A percentile compares a stretch with the other conserved stretches of the same genome.
Conservation (phyloP, 2,888 invertebrate species). For the Nephrocerus scutellatus region DNA sequence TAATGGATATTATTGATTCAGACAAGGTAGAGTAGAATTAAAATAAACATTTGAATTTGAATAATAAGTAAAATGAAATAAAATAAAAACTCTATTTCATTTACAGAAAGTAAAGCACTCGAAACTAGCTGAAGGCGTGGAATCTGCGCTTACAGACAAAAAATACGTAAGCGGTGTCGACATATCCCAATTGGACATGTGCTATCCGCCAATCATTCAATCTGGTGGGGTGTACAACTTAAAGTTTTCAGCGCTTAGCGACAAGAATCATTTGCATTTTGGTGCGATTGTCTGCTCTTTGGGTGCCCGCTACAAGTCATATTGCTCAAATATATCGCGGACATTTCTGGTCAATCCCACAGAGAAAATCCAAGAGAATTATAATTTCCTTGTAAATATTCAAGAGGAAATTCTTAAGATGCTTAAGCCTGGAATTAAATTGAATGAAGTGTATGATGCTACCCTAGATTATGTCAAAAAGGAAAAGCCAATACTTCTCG, state of each 20-base stretch:
- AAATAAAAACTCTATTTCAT: slow-evolving; percentile 9
- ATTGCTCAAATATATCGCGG: slow-evolving; percentile 95
- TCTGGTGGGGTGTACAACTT: slow-evolving; percentile 96
- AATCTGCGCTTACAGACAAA: slow-evolving; percentile 87
- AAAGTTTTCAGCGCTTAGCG: slow-evolving; percentile 92
- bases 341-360: slow-evolving; percentile 94
- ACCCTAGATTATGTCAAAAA: slow-evolving; percentile 76
- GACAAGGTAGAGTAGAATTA: slow-evolving; percentile 62
- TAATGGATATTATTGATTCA: slow-evolving; percentile 97
- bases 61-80: neutral
- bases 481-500: slow-evolving; percentile 75
- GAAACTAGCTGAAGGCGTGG: slow-evolving; percentile 91
- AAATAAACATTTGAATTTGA: neutral
- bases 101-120: slow-evolving; percentile 90
- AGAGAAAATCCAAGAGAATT: slow-evolving; percentile 71
- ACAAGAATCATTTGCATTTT: slow-evolving; percentile 90
- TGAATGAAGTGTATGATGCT: slow-evolving; percentile 81
- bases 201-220: slow-evolving; percentile 98
- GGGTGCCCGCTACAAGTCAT: slow-evolving; percentile 92
- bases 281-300: slow-evolving; percentile 92
- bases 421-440: slow-evolving; percentile 71
- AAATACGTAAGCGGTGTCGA: slow-evolving; percentile 92
- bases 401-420: slow-evolving; percentile 87
- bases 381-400: slow-evolving; percentile 81
- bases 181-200: slow-evolving; percentile 86